Conservation (phyloP, 2,888 invertebrate genomes). For the Rhagonycha fulva region DNA sequence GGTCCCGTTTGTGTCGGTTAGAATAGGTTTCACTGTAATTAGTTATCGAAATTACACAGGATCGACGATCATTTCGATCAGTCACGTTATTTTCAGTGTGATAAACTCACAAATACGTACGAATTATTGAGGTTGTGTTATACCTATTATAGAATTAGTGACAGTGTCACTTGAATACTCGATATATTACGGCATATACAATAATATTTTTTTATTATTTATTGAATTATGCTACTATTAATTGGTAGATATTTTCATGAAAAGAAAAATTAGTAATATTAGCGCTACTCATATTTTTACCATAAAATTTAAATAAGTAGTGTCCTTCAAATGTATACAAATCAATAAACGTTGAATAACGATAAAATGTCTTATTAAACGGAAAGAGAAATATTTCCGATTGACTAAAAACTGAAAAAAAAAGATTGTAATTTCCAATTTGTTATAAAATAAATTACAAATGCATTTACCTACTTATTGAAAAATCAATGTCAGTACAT, state of each 20-base stretch:
- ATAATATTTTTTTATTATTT: neutral
- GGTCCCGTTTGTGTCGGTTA: no score
- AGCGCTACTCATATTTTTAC: neutral
- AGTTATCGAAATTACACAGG: no score
- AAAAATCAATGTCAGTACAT: neutral
- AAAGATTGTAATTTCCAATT: neutral
- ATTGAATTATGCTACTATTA: neutral
- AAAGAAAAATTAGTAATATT: neutral
- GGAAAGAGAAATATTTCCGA: neutral
- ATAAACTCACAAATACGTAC: no score
- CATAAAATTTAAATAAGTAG: neutral
- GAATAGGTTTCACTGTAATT: no score
- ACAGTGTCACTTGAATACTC: no score
- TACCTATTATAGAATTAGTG: no score
- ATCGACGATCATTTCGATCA: no score
- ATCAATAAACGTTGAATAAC: neutral
- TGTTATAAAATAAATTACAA: neutral
- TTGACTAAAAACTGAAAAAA: neutral
- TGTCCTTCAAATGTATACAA: neutral
- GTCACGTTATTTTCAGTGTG: no score
- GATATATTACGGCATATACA: no score
- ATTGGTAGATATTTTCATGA: neutral
- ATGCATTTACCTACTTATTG: neutral
- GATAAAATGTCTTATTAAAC: neutral
- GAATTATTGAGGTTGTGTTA: no score